Conservation (phyloP, 2,797 vertebrate genomes). For the Petrocephalus schoutedeni region DNA sequence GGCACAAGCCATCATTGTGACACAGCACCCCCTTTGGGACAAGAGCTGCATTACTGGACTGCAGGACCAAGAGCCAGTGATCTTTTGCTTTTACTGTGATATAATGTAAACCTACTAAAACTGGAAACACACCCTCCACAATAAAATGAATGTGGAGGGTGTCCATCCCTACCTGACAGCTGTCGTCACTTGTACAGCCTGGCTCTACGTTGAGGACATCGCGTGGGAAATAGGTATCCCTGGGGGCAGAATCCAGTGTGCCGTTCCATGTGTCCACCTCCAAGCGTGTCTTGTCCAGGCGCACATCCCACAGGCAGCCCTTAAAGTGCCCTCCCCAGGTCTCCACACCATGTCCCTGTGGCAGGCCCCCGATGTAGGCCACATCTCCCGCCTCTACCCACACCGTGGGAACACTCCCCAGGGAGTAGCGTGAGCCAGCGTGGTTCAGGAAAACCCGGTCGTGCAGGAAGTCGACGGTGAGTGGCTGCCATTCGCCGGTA, state of each 20-base stretch:
- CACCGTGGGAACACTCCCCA: constrained; percentile 53
- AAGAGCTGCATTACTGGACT: neutral
- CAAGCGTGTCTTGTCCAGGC: constrained; percentile 63
- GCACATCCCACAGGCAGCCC: constrained; percentile 87
- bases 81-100: neutral
- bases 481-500: constrained; percentile 66
- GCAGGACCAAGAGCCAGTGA: neutral
- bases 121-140: neutral
- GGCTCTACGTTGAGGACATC: constrained; percentile 56
- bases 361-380: constrained; percentile 71
- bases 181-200: constrained; percentile 79
- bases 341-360: constrained; percentile 33
- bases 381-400: constrained; percentile 50
- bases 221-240: constrained; percentile 44
- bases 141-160: neutral
- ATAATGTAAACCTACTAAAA: neutral
- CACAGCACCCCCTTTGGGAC: constrained; percentile 65
- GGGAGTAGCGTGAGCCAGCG: constrained; percentile 46
- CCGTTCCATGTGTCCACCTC: constrained; percentile 45
- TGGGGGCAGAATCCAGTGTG: constrained; percentile 22
- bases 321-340: constrained; percentile 80
- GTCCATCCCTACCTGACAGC: constrained; percentile 66
- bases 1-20: constrained; percentile 74
- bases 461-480: constrained; percentile 63
- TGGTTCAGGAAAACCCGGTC: constrained; percentile 54